These are phyloP conservation scores for Alloplasta piceator DNA, from an alignment of 2,888 invertebrate species.

Conservation along the genomic window DNA sequence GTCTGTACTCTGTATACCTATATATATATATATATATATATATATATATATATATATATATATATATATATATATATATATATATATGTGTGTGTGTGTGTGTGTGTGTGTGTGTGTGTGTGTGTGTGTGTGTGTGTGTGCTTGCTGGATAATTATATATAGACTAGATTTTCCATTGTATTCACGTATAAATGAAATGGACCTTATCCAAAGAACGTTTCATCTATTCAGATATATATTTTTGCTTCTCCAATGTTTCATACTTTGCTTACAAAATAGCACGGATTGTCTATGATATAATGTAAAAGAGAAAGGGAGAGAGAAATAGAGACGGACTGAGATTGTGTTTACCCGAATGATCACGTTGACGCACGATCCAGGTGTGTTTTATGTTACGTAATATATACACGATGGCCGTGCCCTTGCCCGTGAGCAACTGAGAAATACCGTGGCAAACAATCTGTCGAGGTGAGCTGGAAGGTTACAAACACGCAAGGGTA, in stretches of 20 bases:
- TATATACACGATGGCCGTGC: constrained; percentile 68
- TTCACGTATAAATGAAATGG: too few relatives aligned
- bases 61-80: too few relatives aligned
- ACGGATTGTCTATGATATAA: constrained; percentile 31
- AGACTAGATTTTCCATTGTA: too few relatives aligned
- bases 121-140: too few relatives aligned
- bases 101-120: too few relatives aligned
- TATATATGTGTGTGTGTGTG: too few relatives aligned
- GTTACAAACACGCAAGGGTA: constrained; percentile 52
- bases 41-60: too few relatives aligned
- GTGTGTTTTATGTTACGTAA: constrained; percentile 65
- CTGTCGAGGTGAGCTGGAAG: constrained; percentile 67
- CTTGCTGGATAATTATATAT: too few relatives aligned
- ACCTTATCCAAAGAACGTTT: too few relatives aligned
- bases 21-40: too few relatives aligned
- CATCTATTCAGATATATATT: too few relatives aligned
- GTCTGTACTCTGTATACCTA: too few relatives aligned
- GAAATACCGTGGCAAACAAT: constrained; percentile 43
- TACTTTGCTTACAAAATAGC: background rate
- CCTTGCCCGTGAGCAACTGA: constrained; percentile 64
- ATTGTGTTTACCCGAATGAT: constrained; percentile 59
- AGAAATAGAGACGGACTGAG: constrained; percentile 36
- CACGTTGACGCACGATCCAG: constrained; percentile 54
- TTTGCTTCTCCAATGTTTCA: background rate
- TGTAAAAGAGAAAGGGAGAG: constrained; percentile 31